Conservation (phyloP, 1,140 invertebrate genomes). For the Bombus waltoni region DNA sequence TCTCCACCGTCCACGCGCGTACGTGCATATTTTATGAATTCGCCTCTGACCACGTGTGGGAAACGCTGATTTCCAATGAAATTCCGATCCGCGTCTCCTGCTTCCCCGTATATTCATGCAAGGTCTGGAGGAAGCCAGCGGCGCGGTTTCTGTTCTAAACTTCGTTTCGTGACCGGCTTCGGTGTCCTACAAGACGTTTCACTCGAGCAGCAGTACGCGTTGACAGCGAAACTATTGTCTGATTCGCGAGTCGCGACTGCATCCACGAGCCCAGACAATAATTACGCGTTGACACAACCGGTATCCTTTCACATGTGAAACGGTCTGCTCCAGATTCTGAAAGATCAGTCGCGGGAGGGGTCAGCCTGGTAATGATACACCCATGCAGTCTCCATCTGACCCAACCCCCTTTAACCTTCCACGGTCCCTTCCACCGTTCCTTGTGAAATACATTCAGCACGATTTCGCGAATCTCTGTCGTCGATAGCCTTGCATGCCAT, state of each 20-base stretch:
- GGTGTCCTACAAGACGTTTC: conserved; percentile 71
- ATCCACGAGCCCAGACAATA: conserved; percentile 63
- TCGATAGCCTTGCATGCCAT: conserved; percentile 40
- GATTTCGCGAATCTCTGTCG: conserved; percentile 44
- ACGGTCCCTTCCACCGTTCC: background rate
- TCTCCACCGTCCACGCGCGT: background rate
- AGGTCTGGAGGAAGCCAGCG: conserved; percentile 50
- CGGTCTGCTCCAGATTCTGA: conserved; percentile 72
- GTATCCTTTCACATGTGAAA: conserved; percentile 76
- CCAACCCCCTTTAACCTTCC: conserved; percentile 60
- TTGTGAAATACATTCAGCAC: conserved; percentile 34
- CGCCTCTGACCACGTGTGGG: conserved; percentile 16
- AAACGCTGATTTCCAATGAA: conserved; percentile 26
- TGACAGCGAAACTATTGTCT: conserved; percentile 66
- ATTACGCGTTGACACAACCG: conserved; percentile 63
- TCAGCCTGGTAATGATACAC: conserved; percentile 74
- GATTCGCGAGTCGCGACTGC: conserved; percentile 2
- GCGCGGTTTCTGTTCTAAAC: conserved; percentile 63
- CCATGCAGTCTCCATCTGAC: conserved; percentile 57
- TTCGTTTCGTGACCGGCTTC: conserved; percentile 68
- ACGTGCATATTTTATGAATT: background rate
- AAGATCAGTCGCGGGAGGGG: conserved; percentile 72
- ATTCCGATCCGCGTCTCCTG: conserved; percentile 15
- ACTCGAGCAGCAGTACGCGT: conserved; percentile 46
- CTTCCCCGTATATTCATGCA: conserved; percentile 14